Percentiles rank a stretch among this genome's conserved stretches.
Evolutionary conservation across 2,797 vertebrate species (phyloP).

Genomic region (Anguilla marmorata): DNA sequence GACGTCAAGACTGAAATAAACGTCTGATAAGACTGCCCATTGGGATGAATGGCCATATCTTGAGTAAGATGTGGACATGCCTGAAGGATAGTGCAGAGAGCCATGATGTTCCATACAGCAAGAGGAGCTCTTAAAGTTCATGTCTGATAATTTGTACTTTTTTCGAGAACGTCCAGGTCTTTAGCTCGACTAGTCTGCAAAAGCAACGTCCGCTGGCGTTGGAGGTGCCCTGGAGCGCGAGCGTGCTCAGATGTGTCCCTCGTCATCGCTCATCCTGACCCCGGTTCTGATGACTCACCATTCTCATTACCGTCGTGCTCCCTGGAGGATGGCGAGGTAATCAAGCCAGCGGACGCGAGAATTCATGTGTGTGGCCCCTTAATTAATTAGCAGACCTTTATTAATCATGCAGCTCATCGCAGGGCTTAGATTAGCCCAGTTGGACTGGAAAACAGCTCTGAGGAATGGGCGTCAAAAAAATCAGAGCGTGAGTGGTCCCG

Average conservation of each 20-base stretch:
- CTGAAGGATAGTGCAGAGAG: not conserved
- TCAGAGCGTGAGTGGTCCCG: not conserved
- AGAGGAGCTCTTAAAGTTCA: conserved; percentile 49
- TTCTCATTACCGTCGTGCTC: conserved; percentile 30
- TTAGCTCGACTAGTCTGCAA: not conserved
- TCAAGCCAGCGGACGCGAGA: conserved; percentile 12
- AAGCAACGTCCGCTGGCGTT: not conserved
- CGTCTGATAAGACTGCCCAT: conserved; percentile 24
- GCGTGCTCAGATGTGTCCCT: not conserved
- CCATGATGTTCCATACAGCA: conserved; percentile 37
- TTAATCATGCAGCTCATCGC: conserved; percentile 40
- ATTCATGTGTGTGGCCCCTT: conserved; percentile 13
- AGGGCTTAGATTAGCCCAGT: conserved; percentile 38
- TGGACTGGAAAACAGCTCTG: conserved; percentile 25
- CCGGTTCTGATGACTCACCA: conserved; percentile 32
- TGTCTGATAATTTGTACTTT: conserved; percentile 46
- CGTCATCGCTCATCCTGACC: conserved; percentile 34
- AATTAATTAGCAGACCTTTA: conserved; percentile 38
- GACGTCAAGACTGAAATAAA: conserved; percentile 31
- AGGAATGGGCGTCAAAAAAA: conserved; percentile 27
- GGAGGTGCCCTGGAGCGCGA: not conserved
- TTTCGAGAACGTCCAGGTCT: not conserved
- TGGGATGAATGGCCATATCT: conserved; percentile 49
- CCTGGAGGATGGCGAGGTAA: conserved; percentile 28
- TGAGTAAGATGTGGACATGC: not conserved